Base-by-base conservation (phyloP, 2,797 vertebrate species). In the Presbytis comata region DNA sequence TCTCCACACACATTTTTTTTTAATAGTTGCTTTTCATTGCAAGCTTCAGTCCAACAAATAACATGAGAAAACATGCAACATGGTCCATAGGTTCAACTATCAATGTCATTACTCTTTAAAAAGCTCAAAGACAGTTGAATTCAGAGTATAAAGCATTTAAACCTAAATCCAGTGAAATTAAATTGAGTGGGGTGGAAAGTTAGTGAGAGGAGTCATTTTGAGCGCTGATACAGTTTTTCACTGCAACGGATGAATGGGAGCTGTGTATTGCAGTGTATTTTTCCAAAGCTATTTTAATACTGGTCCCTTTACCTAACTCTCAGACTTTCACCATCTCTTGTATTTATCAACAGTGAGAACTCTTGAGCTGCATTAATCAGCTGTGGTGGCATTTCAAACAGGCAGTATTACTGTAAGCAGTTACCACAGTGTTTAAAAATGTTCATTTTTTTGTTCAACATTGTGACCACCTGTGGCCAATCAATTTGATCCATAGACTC, bases 1-100 rank as follows among this genome's bases (percentile, higher is more conserved):
- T 99, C 98, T 98, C 98, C 50, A 12, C 91, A 97, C 94, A 75
- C 95, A 96, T 92, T 98, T 97, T 96, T 98, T 98, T 98, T 98
- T 98, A 98, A 98, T 98, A 98, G 97, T 98, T 96, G 78, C 97
- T 96, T 98, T 98, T 97, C 96, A 90, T 96, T 96, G 91, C 93
- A 96, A 98, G 92, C 89, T 97, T 82, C 83, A 84, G 91, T 76
- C 96, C 87, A 90, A 97, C 86, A 97, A 97, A 95, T 97, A 97
- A 95, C 81, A 89, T 96, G 96, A 92, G 97, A 98, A 94, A 96
- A 92, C 74, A 59, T 78, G 90, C 97, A 75, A 61, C 50, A 55
- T 89, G 89, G 89, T 96, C 96, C 1, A 7, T 88, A 97, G 97
- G 96, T 98, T 98, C 1, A 94, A 96, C 95, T 96, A 82, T 92